A percentile compares a stretch with the other conserved stretches of the same genome.
Evolutionary conservation across 2,113 vertebrate species (phyloP).

Genomic region (Phylloscopus whistleri): DNA sequence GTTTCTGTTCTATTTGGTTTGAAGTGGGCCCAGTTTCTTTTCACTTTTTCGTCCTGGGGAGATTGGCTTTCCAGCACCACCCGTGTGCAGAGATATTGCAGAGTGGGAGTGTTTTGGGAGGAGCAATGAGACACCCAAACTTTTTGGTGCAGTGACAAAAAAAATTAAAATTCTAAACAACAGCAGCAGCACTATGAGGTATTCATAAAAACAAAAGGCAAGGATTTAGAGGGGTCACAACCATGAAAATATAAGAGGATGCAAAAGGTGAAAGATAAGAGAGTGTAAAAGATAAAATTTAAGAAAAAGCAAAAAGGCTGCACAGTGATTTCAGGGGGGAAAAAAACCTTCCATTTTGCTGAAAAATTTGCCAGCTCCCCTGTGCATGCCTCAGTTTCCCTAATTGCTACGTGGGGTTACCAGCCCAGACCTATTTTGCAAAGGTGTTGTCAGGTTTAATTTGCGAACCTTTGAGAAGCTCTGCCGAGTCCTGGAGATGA

Average conservation of each 20-base stretch:
- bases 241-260: neutral
- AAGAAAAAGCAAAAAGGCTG: neutral
- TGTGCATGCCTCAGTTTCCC: neutral
- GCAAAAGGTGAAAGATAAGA: neutral
- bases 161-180: neutral
- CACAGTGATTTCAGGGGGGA: rapidly evolving
- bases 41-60: neutral
- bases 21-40: neutral
- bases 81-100: rapidly evolving
- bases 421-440: slow-evolving; percentile 57
- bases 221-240: neutral
- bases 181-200: neutral
- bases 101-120: neutral
- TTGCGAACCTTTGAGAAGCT: slow-evolving; percentile 37
- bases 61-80: neutral
- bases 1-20: slow-evolving; percentile 36
- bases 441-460: slow-evolving; percentile 54
- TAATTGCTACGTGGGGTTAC: slow-evolving; percentile 30
- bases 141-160: neutral
- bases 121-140: neutral
- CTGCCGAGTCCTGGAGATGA: slow-evolving; percentile 27
- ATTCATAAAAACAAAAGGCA: neutral
- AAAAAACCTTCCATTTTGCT: neutral
- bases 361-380: neutral
- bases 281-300: neutral